Percentiles rank a stretch among this genome's conserved stretches.
These are phyloP conservation scores for Bubo scandiacus DNA, from an alignment of 2,113 vertebrate species.

Conservation along the genomic window DNA sequence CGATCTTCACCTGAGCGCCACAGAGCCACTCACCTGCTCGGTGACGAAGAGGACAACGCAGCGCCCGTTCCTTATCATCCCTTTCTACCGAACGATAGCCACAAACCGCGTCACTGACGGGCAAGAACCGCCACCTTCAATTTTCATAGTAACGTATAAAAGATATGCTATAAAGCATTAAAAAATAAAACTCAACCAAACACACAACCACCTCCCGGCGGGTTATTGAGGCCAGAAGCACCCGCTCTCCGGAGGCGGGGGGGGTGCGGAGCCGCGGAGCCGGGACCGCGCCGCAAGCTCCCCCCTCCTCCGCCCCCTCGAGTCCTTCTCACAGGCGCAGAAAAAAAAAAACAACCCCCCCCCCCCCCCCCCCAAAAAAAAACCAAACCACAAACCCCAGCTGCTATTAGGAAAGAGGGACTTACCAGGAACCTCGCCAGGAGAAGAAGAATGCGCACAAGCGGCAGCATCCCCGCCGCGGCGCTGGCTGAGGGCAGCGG, in stretches of 20 bases:
- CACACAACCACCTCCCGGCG: accelerated
- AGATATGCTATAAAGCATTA: neutral
- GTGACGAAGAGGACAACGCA: accelerated
- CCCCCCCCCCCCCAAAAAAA: too few species aligned
- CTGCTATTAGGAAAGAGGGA: neutral
- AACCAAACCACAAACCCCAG: too few species aligned
- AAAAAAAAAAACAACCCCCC: accelerated
- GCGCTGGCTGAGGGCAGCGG: neutral
- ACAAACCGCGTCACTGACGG: accelerated
- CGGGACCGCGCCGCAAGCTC: neutral
- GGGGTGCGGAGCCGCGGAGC: accelerated
- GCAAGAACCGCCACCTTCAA: neutral
- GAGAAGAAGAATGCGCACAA: too few species aligned
- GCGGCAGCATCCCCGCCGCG: neutral
- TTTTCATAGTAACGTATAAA: too few species aligned
- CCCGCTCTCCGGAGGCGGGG: accelerated
- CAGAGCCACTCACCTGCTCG: neutral
- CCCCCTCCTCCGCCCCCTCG: neutral
- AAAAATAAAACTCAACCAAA: accelerated
- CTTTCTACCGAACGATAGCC: accelerated
- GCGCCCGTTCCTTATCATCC: accelerated
- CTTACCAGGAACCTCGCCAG: neutral
- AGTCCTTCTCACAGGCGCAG: accelerated
- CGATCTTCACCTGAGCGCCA: neutral
- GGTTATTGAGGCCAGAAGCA: neutral